phyloP scores from a whole-genome alignment of 2,797 vertebrate species.

The Sebastes hubbsi region DNA sequence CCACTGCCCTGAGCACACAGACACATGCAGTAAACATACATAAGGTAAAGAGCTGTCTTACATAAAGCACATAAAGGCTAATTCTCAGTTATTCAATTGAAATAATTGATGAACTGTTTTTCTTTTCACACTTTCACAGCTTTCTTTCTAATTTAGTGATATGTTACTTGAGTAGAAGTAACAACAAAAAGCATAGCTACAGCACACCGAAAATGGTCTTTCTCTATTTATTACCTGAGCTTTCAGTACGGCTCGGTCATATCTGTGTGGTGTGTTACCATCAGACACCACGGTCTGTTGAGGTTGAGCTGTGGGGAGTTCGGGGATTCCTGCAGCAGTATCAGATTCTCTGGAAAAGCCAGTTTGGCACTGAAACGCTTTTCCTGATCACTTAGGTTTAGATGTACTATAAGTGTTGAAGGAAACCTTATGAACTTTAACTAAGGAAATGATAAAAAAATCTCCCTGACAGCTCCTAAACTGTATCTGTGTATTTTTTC shows the following conservation, averaged over 20 bases:
- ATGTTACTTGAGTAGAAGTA: background rate
- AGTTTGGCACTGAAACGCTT: background rate
- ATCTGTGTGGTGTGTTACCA: background rate
- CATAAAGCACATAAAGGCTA: background rate
- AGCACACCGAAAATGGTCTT: background rate
- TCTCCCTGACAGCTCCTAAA: background rate
- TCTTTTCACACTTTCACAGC: background rate
- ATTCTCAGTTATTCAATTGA: background rate
- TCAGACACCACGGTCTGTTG: background rate
- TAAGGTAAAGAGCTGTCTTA: background rate
- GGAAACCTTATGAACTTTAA: background rate
- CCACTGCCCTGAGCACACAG: background rate
- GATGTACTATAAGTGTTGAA: background rate
- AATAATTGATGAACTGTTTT: background rate
- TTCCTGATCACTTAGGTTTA: background rate
- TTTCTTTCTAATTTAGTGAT: too few species aligned
- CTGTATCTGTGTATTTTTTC: background rate
- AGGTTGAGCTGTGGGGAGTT: constrained; percentile 8
- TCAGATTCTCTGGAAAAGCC: constrained; percentile 12
- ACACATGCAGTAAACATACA: background rate
- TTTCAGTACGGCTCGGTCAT: background rate
- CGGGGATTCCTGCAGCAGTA: constrained; percentile 43
- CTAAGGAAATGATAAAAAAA: background rate
- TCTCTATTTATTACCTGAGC: background rate
- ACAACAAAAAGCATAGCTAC: background rate